Base-by-base conservation (phyloP, 2,888 invertebrate genomes). In the Thumatha senex region DNA sequence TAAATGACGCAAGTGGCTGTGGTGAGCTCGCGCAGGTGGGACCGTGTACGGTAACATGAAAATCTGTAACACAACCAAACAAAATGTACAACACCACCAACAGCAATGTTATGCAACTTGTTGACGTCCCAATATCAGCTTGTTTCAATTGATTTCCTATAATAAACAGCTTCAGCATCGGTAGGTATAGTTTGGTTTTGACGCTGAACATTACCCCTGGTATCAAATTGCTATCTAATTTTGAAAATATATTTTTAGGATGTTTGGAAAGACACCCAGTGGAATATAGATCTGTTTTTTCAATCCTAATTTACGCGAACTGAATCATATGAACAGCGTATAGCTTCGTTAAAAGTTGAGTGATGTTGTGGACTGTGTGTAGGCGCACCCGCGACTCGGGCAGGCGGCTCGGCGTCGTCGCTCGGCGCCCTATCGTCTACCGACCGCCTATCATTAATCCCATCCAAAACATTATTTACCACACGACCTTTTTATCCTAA, bases 1-100 rank as follows among this genome's bases (percentile, higher is more conserved):
- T 86, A 87, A 87, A 89, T 91, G 90, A 91, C 90, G 89, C 89
- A 90, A 90, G 89, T 88, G 79, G 76, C 68, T 80, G 76, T 79
- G 79, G 78, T 76, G 78, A 68, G 78, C 44, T 35, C 35, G 44
- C 81, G 83, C 87, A 86, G 89, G 87, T 88, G 88, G 80, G 79
- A 79, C 78, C 79, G 80, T 74, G 75, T 80, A 82, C 81, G 81
- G 81, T 79, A 81, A 80, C 81, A 70, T 66, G 66, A 70, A 70
- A 61, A 49, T 48, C 57, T 70, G 66, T 69, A 74, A 75, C 61
- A 84, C 78, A 51, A 75, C 40, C 67, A 43, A 51, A 48, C 54
- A 66, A 63, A 58, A 72, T 65, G 58, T 49, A 55, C 55, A 77
- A 65, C 73, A 63, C 30, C n/a, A 24, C 12, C 12, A 33, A 15